These are phyloP conservation scores for Myiozetetes cayanensis DNA, from an alignment of 2,113 vertebrate species.

Conservation along the genomic window DNA sequence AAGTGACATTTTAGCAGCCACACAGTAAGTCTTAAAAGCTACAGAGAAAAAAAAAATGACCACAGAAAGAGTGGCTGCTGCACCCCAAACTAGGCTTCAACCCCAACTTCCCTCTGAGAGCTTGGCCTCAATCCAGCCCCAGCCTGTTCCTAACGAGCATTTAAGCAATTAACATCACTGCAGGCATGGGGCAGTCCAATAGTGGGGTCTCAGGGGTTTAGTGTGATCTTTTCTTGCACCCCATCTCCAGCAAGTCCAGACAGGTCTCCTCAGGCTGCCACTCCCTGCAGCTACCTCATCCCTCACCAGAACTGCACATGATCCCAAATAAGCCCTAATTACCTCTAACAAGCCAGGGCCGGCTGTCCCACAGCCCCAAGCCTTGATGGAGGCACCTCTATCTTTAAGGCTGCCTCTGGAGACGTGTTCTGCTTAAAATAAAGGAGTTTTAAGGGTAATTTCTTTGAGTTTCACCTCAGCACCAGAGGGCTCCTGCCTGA, in stretches of 20 bases:
- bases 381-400: rapidly evolving
- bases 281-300: not conserved
- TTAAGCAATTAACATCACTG: not conserved
- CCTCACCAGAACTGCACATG: not conserved
- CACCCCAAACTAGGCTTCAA: not conserved
- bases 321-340: not conserved
- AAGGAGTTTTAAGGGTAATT: not conserved
- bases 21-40: rapidly evolving
- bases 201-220: not conserved
- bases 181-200: rapidly evolving
- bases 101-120: not conserved
- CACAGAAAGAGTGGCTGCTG: not conserved
- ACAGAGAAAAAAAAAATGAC: rapidly evolving
- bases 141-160: rapidly evolving
- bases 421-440: not conserved
- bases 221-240: not conserved
- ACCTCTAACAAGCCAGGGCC: not conserved
- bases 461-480: not conserved
- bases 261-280: not conserved
- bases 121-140: not conserved
- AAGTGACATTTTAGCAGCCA: not conserved
- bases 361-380: too few relatives aligned
- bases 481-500: not conserved
- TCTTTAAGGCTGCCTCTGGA: not conserved
- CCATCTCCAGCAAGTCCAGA: rapidly evolving